Percentiles rank a stretch among this genome's conserved stretches.
Evolutionary conservation across 2,797 vertebrate genomes (phyloP).

Genomic region (Trichosurus vulpecula): DNA sequence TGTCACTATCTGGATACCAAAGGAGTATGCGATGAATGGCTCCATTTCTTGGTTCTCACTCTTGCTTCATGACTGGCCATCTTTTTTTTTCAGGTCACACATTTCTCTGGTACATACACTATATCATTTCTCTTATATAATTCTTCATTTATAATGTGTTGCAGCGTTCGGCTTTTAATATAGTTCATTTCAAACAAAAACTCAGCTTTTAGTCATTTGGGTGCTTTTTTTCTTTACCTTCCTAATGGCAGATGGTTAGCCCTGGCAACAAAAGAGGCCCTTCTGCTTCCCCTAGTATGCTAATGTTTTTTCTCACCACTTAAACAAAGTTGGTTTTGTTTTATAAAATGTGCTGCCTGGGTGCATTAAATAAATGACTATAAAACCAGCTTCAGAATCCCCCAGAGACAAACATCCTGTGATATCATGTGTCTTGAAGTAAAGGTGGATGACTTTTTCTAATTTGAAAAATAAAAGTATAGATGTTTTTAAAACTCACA

Average conservation of each 20-base stretch:
- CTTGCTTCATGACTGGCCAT: background rate
- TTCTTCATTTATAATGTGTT: background rate
- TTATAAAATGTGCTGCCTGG: constrained; percentile 25
- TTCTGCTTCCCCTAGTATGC: background rate
- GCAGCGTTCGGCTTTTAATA: background rate
- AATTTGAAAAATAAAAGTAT: constrained; percentile 42
- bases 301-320: background rate
- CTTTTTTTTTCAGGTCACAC: background rate
- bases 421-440: background rate
- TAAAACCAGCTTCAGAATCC: background rate
- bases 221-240: background rate
- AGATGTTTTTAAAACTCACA: background rate
- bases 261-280: background rate
- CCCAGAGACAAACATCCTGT: background rate
- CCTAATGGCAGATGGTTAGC: background rate
- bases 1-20: background rate
- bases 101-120: background rate
- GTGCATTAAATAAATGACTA: constrained; percentile 12
- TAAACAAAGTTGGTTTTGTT: background rate
- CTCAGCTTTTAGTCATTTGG: background rate
- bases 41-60: background rate
- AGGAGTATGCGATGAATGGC: background rate
- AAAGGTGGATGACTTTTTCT: background rate
- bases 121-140: background rate
- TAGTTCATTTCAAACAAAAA: background rate